Percentiles rank a stretch among this genome's conserved stretches.
phyloP scores from a whole-genome alignment of 2,113 vertebrate species.

The Corythaixoides concolor region DNA sequence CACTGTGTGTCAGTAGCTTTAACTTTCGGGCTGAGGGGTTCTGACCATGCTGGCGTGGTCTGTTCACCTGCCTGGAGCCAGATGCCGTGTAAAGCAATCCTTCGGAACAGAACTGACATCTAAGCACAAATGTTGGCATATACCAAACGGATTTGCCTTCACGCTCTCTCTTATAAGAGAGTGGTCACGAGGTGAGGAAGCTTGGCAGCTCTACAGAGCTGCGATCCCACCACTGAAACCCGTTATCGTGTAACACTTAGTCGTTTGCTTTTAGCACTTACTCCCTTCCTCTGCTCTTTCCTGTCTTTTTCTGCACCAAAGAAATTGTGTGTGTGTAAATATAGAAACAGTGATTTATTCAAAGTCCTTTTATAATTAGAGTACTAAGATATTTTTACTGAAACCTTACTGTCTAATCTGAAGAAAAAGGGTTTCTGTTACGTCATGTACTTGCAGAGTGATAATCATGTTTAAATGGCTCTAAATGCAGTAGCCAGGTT shows the following conservation, averaged over 20 bases:
- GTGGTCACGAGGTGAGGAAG: neutral
- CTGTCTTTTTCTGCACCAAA: constrained; percentile 49
- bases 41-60: neutral
- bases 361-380: constrained; percentile 36
- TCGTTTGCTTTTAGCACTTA: neutral
- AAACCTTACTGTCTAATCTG: neutral
- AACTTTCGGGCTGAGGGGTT: neutral
- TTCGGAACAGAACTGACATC: neutral
- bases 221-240: neutral
- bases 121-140: neutral
- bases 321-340: constrained; percentile 24
- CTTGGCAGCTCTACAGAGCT: neutral
- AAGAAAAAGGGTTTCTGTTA: neutral
- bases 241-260: neutral
- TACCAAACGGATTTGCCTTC: neutral
- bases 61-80: neutral
- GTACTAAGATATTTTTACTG: constrained; percentile 8
- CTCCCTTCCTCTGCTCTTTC: neutral
- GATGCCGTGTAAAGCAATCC: neutral
- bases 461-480: neutral
- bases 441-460: neutral
- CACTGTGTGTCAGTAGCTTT: neutral
- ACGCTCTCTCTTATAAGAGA: neutral
- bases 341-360: neutral
- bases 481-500: neutral